Conservation (phyloP, 2,888 invertebrate species). For the Tribolium freemani region DNA sequence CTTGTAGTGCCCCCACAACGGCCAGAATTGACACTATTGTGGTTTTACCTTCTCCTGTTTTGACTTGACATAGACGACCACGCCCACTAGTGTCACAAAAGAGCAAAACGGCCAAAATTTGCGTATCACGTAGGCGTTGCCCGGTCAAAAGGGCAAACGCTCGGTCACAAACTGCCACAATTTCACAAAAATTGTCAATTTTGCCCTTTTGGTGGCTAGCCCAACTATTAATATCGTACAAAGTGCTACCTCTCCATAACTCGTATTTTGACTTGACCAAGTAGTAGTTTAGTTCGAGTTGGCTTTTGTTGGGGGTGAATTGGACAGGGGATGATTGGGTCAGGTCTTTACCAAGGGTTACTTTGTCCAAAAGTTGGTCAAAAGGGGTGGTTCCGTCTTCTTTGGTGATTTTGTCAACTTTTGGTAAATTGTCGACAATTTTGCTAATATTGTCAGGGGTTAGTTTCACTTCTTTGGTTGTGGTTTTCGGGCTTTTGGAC, state of each 20-base stretch:
- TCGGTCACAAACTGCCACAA: constrained; percentile 4
- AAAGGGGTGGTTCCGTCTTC: background rate
- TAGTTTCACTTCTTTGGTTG: background rate
- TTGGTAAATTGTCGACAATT: background rate
- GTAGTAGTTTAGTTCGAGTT: background rate
- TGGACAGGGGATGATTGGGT: background rate
- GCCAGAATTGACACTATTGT: constrained; percentile 24
- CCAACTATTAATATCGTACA: background rate
- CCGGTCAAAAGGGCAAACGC: background rate
- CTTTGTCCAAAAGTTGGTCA: background rate
- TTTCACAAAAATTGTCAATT: constrained; percentile 4
- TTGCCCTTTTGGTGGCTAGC: background rate
- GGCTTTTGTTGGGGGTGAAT: too few relatives aligned
- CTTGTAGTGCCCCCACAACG: constrained; percentile 19
- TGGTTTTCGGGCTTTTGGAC: background rate
- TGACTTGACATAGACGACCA: constrained; percentile 25
- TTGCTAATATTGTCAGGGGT: background rate
- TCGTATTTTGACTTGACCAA: background rate
- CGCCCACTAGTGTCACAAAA: background rate
- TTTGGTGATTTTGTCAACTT: background rate
- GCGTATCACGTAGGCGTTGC: constrained; percentile 8
- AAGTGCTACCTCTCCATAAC: too few relatives aligned
- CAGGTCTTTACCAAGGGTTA: constrained; percentile 1
- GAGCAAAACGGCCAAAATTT: constrained; percentile 16
- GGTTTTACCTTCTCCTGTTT: constrained; percentile 41